Conservation (phyloP, 2,888 invertebrate genomes). For the Cryptosula pallasiana region DNA sequence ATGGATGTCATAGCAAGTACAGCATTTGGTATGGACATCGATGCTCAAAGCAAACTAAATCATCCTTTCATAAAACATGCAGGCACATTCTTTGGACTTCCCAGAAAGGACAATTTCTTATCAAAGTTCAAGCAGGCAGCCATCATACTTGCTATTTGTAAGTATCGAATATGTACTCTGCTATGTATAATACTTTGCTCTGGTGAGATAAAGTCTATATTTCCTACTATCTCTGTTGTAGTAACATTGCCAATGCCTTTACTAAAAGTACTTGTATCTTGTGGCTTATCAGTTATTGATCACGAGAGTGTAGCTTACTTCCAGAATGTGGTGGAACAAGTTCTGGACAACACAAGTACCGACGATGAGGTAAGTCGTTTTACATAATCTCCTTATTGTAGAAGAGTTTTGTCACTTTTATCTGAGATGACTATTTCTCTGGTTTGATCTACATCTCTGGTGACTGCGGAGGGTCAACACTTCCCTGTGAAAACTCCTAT, state of each 20-base stretch:
- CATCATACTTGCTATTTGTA: not conserved
- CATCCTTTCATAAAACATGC: constrained; percentile 27
- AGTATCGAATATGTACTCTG: too few relatives aligned
- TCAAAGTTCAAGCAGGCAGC: not conserved
- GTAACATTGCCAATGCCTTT: too few relatives aligned
- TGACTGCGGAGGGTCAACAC: too few relatives aligned
- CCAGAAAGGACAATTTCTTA: not conserved
- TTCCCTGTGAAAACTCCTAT: too few relatives aligned
- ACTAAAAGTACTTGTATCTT: too few relatives aligned
- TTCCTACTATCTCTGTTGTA: too few relatives aligned
- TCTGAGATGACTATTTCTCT: too few relatives aligned
- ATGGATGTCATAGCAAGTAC: constrained; percentile 29
- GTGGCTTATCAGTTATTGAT: not conserved
- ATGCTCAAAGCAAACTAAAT: constrained; percentile 27
- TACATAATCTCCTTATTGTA: too few relatives aligned
- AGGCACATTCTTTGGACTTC: constrained; percentile 24
- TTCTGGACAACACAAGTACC: not conserved
- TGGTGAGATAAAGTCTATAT: too few relatives aligned
- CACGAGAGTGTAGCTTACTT: not conserved
- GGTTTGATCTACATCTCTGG: too few relatives aligned
- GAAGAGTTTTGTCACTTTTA: too few relatives aligned
- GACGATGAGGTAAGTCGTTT: not conserved
- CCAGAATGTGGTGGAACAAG: not conserved
- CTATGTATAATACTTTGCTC: too few relatives aligned
- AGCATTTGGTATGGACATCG: constrained; percentile 27